Base-by-base conservation (phyloP, 2,797 vertebrate genomes). In the Megaceryle alcyon region DNA sequence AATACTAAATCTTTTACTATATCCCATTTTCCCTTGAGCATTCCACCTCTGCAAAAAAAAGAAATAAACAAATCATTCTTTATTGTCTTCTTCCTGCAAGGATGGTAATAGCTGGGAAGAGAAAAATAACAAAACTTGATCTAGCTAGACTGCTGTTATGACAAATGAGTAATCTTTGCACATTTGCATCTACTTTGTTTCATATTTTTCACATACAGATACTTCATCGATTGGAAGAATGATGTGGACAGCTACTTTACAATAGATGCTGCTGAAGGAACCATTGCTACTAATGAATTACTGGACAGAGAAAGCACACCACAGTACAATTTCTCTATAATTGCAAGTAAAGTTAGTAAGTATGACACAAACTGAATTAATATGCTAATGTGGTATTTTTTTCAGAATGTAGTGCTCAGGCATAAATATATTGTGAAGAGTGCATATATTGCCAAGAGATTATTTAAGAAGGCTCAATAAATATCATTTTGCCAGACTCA, bases 291-390 rank as follows among this genome's bases (percentile, higher is more conserved):
- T 72, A 99, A 99, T 64, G 98, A 99, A 94, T 98, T 99, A 73
- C 98, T 99, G 64, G 99, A 99, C 98, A 98, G 99, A 94, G 99
- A 99, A 96, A 99, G 91, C 97, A 98, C 98, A 31, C 98, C 99
- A 20, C 99, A 99, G 95, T 99, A 99, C 97, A 99, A 99, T 96
- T 99, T 99, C 98, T 99, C 99, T 94, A 97, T 99, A 88, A 98
- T 99, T 97, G 99, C 99, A 44, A 99, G 99, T 97, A 99, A 99
- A 99, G 98, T 99, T 97, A 99, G 99, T 99, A 98, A 99, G 99
- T 99, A 99, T 98, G 97, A 95, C 94, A 86, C 35, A 77, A 92
- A 86, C 11, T 6, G 44, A 96, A 95, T 96, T 88, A 86, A 92
- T 89, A 96, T 93, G 81, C 26, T 93, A 88, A 86, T 59, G 25